Percentiles rank a stretch among this genome's conserved stretches.
Evolutionary conservation across 1,140 invertebrate genomes (phyloP).

Genomic region (Goniozus legneri): DNA sequence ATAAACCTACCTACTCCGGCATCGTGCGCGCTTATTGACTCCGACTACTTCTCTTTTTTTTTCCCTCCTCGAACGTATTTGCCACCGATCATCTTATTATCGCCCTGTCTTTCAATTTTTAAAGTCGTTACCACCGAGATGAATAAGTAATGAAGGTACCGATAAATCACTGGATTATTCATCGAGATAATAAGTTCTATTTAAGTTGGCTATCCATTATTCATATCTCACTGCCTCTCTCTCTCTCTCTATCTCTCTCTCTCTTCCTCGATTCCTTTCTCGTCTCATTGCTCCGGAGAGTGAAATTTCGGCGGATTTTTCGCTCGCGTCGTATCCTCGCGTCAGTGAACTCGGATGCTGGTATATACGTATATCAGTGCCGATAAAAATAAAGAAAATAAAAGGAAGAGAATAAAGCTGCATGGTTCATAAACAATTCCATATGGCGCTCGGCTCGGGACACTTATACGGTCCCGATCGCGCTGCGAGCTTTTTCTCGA

Average conservation of each 20-base stretch:
- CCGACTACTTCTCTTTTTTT: conserved; percentile 23
- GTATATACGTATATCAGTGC: too few relatives aligned
- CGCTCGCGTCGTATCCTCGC: too few relatives aligned
- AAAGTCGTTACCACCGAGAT: conserved; percentile 17
- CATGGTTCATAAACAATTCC: conserved; percentile 38
- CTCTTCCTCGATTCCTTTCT: too few relatives aligned
- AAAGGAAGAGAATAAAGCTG: conserved; percentile 26
- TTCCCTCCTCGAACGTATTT: conserved; percentile 21
- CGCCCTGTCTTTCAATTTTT: conserved; percentile 17
- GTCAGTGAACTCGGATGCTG: too few relatives aligned
- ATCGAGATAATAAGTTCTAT: too few relatives aligned
- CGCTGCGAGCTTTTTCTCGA: conserved; percentile 27
- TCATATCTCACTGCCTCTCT: too few relatives aligned
- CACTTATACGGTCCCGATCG: conserved; percentile 18
- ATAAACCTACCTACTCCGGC: conserved; percentile 29
- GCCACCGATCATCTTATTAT: conserved; percentile 23
- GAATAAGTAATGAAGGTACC: too few relatives aligned
- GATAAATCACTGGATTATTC: too few relatives aligned
- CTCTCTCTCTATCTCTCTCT: too few relatives aligned
- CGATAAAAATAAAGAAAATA: not conserved
- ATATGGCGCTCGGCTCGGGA: conserved; percentile 28
- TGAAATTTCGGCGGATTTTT: too few relatives aligned
- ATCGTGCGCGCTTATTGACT: conserved; percentile 25
- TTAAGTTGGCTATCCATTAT: too few relatives aligned
- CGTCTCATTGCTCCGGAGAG: too few relatives aligned